Evolutionary conservation across 2,888 invertebrate genomes (phyloP).

Genomic region (Mayetiola destructor): DNA sequence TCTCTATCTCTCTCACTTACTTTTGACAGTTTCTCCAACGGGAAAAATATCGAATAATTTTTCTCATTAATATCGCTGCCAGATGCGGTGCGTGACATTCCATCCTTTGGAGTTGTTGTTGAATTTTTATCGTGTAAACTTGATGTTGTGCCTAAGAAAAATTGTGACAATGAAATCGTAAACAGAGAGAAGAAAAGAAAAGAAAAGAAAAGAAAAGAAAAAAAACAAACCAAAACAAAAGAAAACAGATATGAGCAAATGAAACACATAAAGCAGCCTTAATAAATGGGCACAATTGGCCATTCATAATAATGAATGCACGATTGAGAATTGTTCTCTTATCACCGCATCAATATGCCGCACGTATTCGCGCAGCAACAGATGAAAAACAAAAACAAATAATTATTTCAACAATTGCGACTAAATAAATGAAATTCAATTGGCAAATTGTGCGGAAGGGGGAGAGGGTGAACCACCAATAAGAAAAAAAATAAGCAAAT

Average conservation of each 20-base stretch:
- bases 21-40: constrained; percentile 63
- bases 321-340: too few species aligned
- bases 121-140: constrained; percentile 3
- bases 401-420: background rate
- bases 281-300: too few species aligned
- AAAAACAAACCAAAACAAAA: background rate
- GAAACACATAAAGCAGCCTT: too few species aligned
- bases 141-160: background rate
- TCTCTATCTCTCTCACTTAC: constrained; percentile 31
- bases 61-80: constrained; percentile 51
- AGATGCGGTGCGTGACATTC: constrained; percentile 47
- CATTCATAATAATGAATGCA: too few species aligned
- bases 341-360: too few species aligned
- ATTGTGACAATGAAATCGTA: background rate
- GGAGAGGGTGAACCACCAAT: background rate
- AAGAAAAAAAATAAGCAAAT: background rate
- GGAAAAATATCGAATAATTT: constrained; percentile 47
- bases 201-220: background rate
- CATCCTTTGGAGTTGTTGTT: constrained; percentile 20
- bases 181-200: background rate
- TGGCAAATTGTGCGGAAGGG: background rate
- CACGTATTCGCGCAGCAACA: background rate
- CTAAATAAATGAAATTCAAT: background rate
- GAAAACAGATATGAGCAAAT: too few species aligned
- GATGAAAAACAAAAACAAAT: background rate